Percentiles rank a stretch among this genome's conserved stretches.
Conservation (phyloP, 2,797 vertebrate genomes). For the Enteromius fasciolatus region DNA sequence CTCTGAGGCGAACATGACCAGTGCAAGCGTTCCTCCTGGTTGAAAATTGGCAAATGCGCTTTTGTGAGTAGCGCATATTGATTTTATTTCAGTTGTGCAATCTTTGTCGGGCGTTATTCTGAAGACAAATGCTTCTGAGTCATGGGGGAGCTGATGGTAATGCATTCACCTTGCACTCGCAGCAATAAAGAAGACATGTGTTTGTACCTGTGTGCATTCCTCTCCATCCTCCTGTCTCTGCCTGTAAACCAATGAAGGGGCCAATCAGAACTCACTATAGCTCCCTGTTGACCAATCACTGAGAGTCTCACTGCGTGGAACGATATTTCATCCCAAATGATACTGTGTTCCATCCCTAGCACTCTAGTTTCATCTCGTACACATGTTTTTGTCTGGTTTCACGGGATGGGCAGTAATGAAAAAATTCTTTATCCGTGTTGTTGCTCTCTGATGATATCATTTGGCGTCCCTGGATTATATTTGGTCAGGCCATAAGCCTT, state of each 20-base stretch:
- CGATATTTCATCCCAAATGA: slow-evolving; percentile 19
- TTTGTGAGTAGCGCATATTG: slow-evolving; percentile 22
- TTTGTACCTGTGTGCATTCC: background rate
- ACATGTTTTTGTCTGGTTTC: slow-evolving; percentile 15
- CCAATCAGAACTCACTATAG: slow-evolving; percentile 9
- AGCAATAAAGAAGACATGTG: slow-evolving; percentile 42
- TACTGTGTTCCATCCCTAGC: background rate
- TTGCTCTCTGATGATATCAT: slow-evolving; percentile 11
- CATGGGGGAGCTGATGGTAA: slow-evolving; percentile 16
- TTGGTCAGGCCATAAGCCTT: background rate
- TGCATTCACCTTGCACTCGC: slow-evolving; percentile 19
- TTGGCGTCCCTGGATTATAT: background rate
- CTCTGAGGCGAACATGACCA: slow-evolving; percentile 20
- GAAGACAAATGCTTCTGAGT: slow-evolving; percentile 19
- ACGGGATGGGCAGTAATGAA: background rate
- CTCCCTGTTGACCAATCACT: slow-evolving; percentile 10
- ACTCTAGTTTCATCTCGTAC: background rate
- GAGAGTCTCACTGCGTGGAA: background rate
- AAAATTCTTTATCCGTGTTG: background rate
- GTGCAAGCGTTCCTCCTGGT: background rate
- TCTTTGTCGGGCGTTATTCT: slow-evolving; percentile 26
- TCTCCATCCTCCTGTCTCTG: background rate
- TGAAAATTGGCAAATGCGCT: slow-evolving; percentile 26
- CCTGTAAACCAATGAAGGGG: background rate
- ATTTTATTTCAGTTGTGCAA: slow-evolving; percentile 35